phyloP scores from a whole-genome alignment of 2,888 invertebrate species.

The Acleris holmiana region DNA sequence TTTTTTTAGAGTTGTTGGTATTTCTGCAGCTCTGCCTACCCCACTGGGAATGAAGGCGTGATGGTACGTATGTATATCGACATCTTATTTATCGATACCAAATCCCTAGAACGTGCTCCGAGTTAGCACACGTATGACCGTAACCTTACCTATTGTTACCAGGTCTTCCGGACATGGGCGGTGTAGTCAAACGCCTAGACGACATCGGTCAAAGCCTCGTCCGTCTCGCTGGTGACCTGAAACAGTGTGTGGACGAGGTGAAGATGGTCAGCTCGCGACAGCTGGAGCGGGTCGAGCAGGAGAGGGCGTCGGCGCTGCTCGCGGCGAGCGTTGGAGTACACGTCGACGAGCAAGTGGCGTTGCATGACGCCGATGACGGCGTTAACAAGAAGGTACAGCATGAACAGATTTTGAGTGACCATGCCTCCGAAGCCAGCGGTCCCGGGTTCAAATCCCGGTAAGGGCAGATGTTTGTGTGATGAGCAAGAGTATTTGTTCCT shows the following conservation, averaged over 20 bases:
- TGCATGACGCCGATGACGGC: slow-evolving; percentile 83
- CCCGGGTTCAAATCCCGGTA: no score
- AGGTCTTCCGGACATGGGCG: slow-evolving; percentile 66
- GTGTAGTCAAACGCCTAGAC: slow-evolving; percentile 87
- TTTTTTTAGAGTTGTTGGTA: no score
- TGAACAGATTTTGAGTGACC: no score
- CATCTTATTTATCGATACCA: no score
- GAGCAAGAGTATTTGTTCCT: no score
- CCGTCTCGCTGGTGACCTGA: slow-evolving; percentile 88
- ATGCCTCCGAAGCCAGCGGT: no score
- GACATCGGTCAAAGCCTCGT: slow-evolving; percentile 88
- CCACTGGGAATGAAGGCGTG: no score
- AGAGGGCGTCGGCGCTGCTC: slow-evolving; percentile 87
- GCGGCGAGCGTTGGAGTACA: slow-evolving; percentile 86
- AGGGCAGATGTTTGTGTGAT: no score
- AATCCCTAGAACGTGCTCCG: no score
- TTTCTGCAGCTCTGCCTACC: no score
- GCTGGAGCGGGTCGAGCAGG: slow-evolving; percentile 85
- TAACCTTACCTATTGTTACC: slow-evolving; percentile 35
- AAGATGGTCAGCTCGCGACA: slow-evolving; percentile 87
- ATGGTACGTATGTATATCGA: no score
- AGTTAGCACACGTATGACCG: no score
- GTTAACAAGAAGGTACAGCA: slow-evolving; percentile 92
- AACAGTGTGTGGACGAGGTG: slow-evolving; percentile 89
- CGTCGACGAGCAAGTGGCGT: slow-evolving; percentile 79